phyloP scores from a whole-genome alignment of 2,888 invertebrate species.

The Cheilosia urbana region DNA sequence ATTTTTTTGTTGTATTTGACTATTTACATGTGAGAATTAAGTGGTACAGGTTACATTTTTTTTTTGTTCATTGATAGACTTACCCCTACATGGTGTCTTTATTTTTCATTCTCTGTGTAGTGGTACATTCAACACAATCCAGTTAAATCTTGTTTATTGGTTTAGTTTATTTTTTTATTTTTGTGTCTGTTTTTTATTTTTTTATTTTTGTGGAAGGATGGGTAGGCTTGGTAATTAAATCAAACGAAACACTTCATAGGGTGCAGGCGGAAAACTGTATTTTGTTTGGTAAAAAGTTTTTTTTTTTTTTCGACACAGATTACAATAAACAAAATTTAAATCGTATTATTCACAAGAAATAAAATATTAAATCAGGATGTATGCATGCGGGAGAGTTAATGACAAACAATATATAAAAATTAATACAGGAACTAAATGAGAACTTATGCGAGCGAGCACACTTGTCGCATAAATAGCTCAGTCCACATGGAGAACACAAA shows the following conservation, averaged over 20 bases:
- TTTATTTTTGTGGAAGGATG: conserved; percentile 67
- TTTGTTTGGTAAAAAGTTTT: conserved; percentile 34
- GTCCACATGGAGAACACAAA: conserved; percentile 63
- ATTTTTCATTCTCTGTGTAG: conserved; percentile 68
- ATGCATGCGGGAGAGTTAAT: conserved; percentile 53
- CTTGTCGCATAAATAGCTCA: conserved; percentile 39
- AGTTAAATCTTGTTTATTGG: conserved; percentile 76
- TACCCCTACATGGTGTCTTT: conserved; percentile 69
- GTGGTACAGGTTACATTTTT: conserved; percentile 61
- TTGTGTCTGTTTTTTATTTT: conserved; percentile 59
- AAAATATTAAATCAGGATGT: conserved; percentile 30
- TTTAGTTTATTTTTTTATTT: conserved; percentile 56
- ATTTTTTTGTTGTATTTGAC: conserved; percentile 59
- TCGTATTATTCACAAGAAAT: conserved; percentile 69
- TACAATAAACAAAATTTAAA: conserved; percentile 70
- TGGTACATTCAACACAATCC: conserved; percentile 74
- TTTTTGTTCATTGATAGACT: conserved; percentile 62
- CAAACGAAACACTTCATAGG: conserved; percentile 84
- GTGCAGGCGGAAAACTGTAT: conserved; percentile 83
- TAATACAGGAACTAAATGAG: conserved; percentile 38
- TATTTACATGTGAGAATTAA: conserved; percentile 74
- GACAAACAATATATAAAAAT: not conserved
- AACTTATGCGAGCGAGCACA: conserved; percentile 47
- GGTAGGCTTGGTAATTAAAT: conserved; percentile 78
- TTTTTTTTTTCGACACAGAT: conserved; percentile 61